Evolutionary conservation across 2,113 vertebrate genomes (phyloP), one percentile per base, ranked within the genome.

Genomic region (Otus sunia): DNA sequence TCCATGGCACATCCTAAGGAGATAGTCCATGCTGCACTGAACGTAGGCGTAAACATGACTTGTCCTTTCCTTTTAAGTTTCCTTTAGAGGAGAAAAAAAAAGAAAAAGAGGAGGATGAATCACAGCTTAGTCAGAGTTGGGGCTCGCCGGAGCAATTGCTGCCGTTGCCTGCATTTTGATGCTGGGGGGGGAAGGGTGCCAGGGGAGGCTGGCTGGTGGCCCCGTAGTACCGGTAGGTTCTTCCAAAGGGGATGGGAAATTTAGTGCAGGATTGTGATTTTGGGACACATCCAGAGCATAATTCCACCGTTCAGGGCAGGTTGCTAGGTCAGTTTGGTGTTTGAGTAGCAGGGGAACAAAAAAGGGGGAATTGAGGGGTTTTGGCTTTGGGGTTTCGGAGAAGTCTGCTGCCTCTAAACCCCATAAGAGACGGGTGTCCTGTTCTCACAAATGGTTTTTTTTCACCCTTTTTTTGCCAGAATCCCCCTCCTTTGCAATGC

Each of bases 391-490:
- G 41, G 15, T 55, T 88, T 87, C 0, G 0, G 37, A 50, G 30
- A 49, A 56, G 41, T 34, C 20, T 2, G 3, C 59, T 67, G 49
- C 26, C 36, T 60, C 36, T 34, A 76, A 75, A 36, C 2, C 10
- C 58, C 0, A 0, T 30, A 39, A 36, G 27, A 66, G 5, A 7
- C 0, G 2, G 8, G 9, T 29, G 17, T 63, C 11, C 25, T 1
- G 0, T 62, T 77, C 52, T 78, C 30, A 21, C 56, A 72, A 79
- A 45, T 0, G 3, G 4, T 0, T 15, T 27, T 64, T 64, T 55
- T 77, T 8, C 1, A 3, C 27, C 11, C 2, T 47, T 87, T 64
- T 59, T 59, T 43, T 15, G 0, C 16, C 55, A 52, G 34, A 12
- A 12, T 4, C 75, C 22, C 8, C 12, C 7, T 41, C 26, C 21